Conservation (phyloP, 1,140 invertebrate genomes). For the Leptestheria dahalacensis region DNA sequence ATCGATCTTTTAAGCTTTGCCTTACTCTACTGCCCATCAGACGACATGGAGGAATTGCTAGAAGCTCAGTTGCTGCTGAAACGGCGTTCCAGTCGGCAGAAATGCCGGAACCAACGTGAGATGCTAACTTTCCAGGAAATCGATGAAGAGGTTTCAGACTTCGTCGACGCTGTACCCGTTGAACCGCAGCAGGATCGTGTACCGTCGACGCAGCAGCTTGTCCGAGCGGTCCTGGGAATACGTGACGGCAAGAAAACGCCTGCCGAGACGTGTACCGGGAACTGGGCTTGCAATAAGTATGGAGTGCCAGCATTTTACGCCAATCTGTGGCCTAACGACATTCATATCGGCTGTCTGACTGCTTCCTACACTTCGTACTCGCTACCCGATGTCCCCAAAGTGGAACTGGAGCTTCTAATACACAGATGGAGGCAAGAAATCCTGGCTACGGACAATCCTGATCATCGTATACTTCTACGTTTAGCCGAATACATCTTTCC, state of each 20-base stretch:
- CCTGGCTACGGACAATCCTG: not conserved
- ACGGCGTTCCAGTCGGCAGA: not conserved
- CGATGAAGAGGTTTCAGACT: not conserved
- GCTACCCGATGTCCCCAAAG: conserved; percentile 3
- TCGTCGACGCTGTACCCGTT: not conserved
- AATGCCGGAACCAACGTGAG: conserved; percentile 2
- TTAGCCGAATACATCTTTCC: conserved; percentile 12
- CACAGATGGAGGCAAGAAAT: not conserved
- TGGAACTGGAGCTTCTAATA: conserved; percentile 8
- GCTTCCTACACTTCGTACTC: conserved; percentile 5
- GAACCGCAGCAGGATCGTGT: not conserved
- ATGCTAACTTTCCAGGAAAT: not conserved
- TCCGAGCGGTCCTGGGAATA: not conserved
- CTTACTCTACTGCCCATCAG: conserved; percentile 6
- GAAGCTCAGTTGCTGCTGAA: not conserved
- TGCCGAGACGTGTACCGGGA: not conserved
- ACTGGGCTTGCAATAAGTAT: not conserved
- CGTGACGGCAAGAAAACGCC: not conserved
- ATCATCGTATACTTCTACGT: not conserved
- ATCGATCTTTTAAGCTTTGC: conserved; percentile 12
- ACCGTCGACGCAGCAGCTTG: not conserved
- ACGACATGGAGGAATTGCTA: conserved; percentile 13
- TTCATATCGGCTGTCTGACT: conserved; percentile 6
- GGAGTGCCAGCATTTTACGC: not conserved
- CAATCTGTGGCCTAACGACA: not conserved